Conservation (phyloP, 2,113 vertebrate species). For the Psephotus haematonotus region DNA sequence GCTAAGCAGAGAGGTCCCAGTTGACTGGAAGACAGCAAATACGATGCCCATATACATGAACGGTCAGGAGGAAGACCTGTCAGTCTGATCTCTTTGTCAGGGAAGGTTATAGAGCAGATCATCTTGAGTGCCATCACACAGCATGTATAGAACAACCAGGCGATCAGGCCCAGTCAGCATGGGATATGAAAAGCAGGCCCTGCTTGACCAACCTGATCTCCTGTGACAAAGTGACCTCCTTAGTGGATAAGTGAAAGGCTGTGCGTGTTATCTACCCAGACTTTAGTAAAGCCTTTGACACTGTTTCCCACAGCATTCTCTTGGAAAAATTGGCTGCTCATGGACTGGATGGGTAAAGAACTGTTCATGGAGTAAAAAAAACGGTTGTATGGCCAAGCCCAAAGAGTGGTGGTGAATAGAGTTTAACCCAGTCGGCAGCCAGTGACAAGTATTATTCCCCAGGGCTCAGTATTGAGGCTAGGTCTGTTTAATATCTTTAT, state of each 20-base stretch:
- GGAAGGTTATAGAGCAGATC: neutral
- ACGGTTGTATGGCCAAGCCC: accelerated
- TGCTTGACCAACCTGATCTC: neutral
- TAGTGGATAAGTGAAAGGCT: neutral
- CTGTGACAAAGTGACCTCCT: neutral
- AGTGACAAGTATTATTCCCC: neutral
- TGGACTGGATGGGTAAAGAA: neutral
- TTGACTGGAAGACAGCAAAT: neutral
- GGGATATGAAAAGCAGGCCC: neutral
- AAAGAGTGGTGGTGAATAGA: neutral
- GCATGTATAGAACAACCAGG: neutral
- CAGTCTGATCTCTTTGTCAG: neutral
- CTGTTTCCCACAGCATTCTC: neutral
- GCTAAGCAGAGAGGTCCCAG: neutral
- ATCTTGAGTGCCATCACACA: neutral
- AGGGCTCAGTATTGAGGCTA: neutral
- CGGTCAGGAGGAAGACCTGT: neutral
- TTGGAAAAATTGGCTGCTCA: neutral
- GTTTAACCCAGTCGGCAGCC: neutral
- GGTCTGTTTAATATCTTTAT: neutral
- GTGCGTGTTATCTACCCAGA: neutral
- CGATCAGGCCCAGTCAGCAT: neutral
- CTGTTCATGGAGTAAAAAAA: neutral
- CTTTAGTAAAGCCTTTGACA: neutral
- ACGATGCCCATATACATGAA: neutral